Evolutionary conservation across 1,140 invertebrate species (phyloP).

Genomic region (Pseudachorutes palmiensis): DNA sequence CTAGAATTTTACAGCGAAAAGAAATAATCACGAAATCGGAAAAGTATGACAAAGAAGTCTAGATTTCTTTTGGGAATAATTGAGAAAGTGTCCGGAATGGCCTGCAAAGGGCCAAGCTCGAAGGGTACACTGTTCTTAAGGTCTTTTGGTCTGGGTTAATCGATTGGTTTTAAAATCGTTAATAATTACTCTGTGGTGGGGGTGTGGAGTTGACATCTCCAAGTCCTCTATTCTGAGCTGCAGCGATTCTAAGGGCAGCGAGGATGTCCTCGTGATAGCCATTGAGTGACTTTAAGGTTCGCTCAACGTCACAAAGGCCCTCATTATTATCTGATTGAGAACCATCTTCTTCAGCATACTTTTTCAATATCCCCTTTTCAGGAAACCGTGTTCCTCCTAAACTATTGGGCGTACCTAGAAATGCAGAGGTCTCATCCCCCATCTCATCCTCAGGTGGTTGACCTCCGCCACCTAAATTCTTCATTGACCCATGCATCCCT

Average conservation of each 20-base stretch:
- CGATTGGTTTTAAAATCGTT: too few relatives aligned
- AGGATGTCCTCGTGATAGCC: conserved; percentile 88
- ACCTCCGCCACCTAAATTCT: conserved; percentile 29
- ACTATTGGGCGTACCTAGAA: conserved; percentile 35
- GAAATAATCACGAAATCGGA: too few relatives aligned
- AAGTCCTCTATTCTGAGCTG: conserved; percentile 55
- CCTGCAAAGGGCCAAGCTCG: too few relatives aligned
- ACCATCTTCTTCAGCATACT: conserved; percentile 66
- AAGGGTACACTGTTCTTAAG: too few relatives aligned
- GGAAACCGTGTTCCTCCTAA: conserved; percentile 68
- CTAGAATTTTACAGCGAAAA: too few relatives aligned
- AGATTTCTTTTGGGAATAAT: too few relatives aligned
- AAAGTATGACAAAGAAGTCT: too few relatives aligned
- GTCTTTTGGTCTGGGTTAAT: too few relatives aligned
- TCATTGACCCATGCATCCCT: conserved; percentile 36
- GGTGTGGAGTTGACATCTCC: conserved; percentile 38
- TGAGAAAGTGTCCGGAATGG: too few relatives aligned
- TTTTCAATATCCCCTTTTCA: conserved; percentile 80
- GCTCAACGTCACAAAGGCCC: conserved; percentile 46
- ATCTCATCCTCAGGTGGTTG: conserved; percentile 27
- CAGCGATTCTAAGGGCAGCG: conserved; percentile 72
- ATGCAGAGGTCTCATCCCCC: conserved; percentile 38
- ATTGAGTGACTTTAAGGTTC: conserved; percentile 74
- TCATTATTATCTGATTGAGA: conserved; percentile 63
- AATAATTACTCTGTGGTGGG: conserved; percentile 32